phyloP scores from a whole-genome alignment of 2,888 invertebrate species.

The Dryomyza anilis region DNA sequence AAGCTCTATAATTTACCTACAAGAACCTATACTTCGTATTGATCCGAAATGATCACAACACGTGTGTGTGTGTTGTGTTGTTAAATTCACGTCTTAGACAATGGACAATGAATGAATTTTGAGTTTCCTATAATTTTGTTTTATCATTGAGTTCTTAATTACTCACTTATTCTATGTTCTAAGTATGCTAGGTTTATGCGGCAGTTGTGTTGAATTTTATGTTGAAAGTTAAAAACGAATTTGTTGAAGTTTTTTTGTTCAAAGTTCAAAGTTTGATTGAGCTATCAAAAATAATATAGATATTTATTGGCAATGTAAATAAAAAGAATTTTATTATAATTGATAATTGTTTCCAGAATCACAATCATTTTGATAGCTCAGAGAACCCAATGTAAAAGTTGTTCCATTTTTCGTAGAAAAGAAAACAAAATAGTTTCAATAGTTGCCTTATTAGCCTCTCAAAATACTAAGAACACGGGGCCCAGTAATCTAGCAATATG shows the following conservation, averaged over 20 bases:
- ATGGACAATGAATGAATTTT: neutral
- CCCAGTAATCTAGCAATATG: conserved; percentile 55
- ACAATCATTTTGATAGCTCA: conserved; percentile 1
- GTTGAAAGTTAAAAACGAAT: conserved; percentile 1
- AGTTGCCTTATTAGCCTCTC: too few species aligned
- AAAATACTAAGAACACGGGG: too few species aligned
- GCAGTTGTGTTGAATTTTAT: conserved; percentile 16
- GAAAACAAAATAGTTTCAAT: too few species aligned
- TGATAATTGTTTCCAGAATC: neutral
- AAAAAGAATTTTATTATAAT: too few species aligned
- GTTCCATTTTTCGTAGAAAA: conserved; percentile 6
- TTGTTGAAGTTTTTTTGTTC: neutral
- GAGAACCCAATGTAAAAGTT: neutral
- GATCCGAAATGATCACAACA: conserved; percentile 3
- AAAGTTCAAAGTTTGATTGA: neutral
- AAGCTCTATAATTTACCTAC: neutral
- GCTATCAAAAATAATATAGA: neutral
- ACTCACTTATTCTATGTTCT: neutral
- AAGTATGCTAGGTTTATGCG: conserved; percentile 12
- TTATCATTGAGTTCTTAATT: too few species aligned
- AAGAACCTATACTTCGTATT: neutral
- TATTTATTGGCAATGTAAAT: neutral
- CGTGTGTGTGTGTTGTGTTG: conserved; percentile 15
- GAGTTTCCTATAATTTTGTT: neutral
- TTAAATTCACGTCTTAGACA: neutral